Conservation (phyloP, 2,888 invertebrate genomes). For the Pristionchus arcanus region DNA sequence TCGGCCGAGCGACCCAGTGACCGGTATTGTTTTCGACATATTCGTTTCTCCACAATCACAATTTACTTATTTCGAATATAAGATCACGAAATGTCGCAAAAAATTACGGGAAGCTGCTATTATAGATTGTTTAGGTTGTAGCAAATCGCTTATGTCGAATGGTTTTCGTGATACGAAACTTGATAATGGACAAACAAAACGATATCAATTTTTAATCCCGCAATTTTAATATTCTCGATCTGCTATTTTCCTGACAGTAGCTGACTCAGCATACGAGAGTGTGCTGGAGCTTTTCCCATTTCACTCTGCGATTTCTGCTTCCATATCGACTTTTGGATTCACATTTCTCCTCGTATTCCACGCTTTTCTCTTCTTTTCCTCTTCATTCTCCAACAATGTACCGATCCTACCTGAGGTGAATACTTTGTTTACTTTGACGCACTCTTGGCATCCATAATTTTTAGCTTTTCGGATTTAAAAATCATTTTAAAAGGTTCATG, state of each 20-base stretch:
- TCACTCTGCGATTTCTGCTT: not conserved
- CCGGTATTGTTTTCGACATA: not conserved
- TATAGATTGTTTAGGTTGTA: too few species aligned
- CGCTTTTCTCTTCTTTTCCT: not conserved
- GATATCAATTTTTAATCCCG: not conserved
- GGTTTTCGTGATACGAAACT: too few species aligned
- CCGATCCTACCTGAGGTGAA: constrained; percentile 13
- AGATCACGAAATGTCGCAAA: too few species aligned
- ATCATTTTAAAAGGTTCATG: too few species aligned
- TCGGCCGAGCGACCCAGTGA: not conserved
- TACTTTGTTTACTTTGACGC: not conserved
- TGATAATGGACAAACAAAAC: too few species aligned
- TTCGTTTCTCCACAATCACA: too few species aligned
- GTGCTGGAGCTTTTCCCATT: not conserved
- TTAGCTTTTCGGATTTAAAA: too few species aligned
- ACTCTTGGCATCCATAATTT: too few species aligned
- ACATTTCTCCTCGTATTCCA: not conserved
- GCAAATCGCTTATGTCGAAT: too few species aligned
- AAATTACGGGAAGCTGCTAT: too few species aligned
- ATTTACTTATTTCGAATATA: too few species aligned
- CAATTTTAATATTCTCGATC: not conserved
- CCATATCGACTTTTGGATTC: not conserved
- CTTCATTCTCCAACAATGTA: not conserved
- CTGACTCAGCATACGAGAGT: constrained; percentile 20
- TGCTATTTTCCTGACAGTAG: not conserved